Evolutionary conservation across 2,113 vertebrate genomes (phyloP), one percentile per base, ranked within the genome.

Genomic region (Eubucco bourcierii): DNA sequence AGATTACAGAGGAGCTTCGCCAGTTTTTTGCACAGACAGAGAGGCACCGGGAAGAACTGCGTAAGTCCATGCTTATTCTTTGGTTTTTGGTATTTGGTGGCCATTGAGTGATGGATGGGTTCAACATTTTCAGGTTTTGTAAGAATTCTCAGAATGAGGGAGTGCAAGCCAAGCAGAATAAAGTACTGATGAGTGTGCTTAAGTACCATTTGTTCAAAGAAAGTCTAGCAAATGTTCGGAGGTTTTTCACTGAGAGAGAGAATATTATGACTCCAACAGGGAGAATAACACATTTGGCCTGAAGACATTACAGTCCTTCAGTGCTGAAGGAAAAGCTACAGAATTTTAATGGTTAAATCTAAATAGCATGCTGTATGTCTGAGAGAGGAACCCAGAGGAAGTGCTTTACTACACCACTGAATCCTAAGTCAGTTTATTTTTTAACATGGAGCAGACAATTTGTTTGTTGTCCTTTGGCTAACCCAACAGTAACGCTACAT

Each of bases 1-100:
- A 99, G 88, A 99, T 99, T 97, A 99, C 98, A 0, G 98, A 99
- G 29, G 99, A 99, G 91, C 98, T 99, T 25, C 98, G 99, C 19
- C 97, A 99, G 94, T 99, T 98, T 95, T 99, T 99, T 60, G 98
- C 98, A 19, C 96, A 99, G 92, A 99, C 99, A 0, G 99, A 99
- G 92, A 97, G 90, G 39, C 99, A 99, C 97, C 93, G 92, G 81
- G 98, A 98, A 58, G 99, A 99, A 56, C 97, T 99, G 31, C 98
- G 99, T 99, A 97, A 98, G 99, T 98, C 58, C 6, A 0, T 31
- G 11, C 29, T 64, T 76, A 12, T 73, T 52, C 39, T 67, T 0
- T 81, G 20, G 60, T 73, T 72, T 73, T n/a, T 73, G 61, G 6
- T 60, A 5, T 15, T 44, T 87, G 10, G 23, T 76, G 27, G 34